Evolutionary conservation across 2,113 vertebrate species (phyloP), one percentile per base, ranked within the genome.

Genomic region (Dasypus novemcinctus): DNA sequence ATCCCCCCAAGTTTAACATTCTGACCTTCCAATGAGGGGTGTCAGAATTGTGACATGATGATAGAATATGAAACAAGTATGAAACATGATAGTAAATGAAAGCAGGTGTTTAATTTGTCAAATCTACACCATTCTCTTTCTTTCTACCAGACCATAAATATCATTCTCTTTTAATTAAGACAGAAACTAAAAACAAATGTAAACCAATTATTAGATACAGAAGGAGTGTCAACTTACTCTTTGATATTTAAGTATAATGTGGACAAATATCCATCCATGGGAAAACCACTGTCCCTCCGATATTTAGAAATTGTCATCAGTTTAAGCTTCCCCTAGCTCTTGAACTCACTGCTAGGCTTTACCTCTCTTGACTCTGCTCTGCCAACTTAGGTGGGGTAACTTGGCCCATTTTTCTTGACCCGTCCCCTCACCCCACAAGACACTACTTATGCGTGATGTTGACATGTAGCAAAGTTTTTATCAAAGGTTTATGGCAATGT

Each of bases 371-470:
- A 21, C 33, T 95, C 74, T 36, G 1, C 54, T 83, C 57, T 79
- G 86, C 38, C 64, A 36, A 23, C 76, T 23, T n/a, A 43, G 17
- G 1, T 15, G 10, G 14, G 49, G 57, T n/a, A 93, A 61, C 49
- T n/a, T 52, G 46, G 46, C 43, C 59, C 23, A 27, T 15, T 69
- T 64, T 29, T 87, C 86, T 79, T 78, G 7, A 36, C 12, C 2
- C 20, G n/a, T 4, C 10, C 0, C 1, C 8, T 41, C 7, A 1
- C 1, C 12, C 57, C 57, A 20, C 57, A 15, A 33, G 76, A 43
- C 64, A 23, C 43, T 52, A 68, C 54, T 43, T 36, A 36, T 14
- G 4, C 57, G 31, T 93, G 71, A 29, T n/a, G 2, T 79, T 17
- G 18, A 10, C 66, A 14, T 7, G 14, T 4, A 27, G 59, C 11